phyloP scores from a whole-genome alignment of 2,113 vertebrate genomes.

The Cichladusa arquata region DNA sequence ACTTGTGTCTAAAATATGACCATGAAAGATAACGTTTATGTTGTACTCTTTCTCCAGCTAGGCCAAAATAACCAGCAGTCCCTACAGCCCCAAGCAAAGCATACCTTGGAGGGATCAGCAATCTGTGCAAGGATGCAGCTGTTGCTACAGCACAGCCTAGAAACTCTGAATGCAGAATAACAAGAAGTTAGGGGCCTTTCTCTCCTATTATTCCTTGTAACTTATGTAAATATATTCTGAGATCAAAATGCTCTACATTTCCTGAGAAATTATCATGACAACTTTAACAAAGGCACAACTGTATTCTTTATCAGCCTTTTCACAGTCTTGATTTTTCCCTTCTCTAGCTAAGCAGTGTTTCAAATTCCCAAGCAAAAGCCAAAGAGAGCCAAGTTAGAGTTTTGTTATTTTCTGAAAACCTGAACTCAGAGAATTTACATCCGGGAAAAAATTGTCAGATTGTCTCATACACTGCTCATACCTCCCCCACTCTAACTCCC shows the following conservation, averaged over 20 bases:
- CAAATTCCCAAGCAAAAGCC: background rate
- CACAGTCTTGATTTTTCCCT: background rate
- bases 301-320: slow-evolving; percentile 1
- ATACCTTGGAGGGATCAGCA: background rate
- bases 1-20: background rate
- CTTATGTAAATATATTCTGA: slow-evolving; percentile 22
- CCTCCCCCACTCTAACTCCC: background rate
- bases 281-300: background rate
- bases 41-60: background rate
- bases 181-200: background rate
- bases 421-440: background rate
- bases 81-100: background rate
- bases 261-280: slow-evolving; percentile 1
- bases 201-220: background rate
- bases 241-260: slow-evolving; percentile 26
- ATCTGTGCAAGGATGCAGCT: background rate
- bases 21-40: background rate
- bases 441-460: background rate
- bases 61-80: background rate
- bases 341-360: background rate
- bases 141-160: background rate
- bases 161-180: background rate
- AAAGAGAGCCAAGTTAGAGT: background rate
- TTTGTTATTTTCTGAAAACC: slow-evolving; percentile 17
- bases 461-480: background rate